Evolutionary conservation across 2,888 invertebrate species (phyloP), one percentile per base, ranked within the genome.

Genomic region (Panorpa germanica): DNA sequence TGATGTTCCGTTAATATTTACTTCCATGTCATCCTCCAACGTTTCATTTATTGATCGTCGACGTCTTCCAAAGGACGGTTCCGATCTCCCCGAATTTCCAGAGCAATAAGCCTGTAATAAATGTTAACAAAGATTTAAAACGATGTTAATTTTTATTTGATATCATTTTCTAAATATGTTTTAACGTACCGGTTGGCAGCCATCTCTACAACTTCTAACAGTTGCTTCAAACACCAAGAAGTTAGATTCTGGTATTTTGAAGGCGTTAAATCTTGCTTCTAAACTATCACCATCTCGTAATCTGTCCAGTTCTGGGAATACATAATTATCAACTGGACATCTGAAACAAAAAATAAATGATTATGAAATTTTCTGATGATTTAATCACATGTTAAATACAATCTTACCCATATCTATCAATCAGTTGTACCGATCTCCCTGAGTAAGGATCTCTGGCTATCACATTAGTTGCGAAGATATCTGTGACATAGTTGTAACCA

Each of bases 221-320:
- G 82, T 88, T 2, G 88, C 88, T 54, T 90, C 88, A 45, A 90
- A 90, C 2, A 88, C 83, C 40, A 90, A 55, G 61, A 86, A 86
- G 52, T 88, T 88, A 0, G 88, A 88, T 55, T 88, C 88, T 0
- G 88, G 88, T 39, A 90, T 86, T 55, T 88, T 90, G 49, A 88
- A 90, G 1, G 88, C 88, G 50, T 88, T 86, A 51, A 90, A 90
- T 43, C 85, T 65, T 0, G 88, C 86, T 58, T 88, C 86, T 30
- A 90, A 55, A 4, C 81, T 83, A 45, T 86, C 85, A 1, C 83
- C 78, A 42, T 70, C 82, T 14, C 88, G 66, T 1, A 83, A 69
- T 45, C 81, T 73, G 47, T 86, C 86, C 40, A 90, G 51, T 46
- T 86, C 83, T 0, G 88, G 88, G 60, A 90, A 90, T 0, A 90